Evolutionary conservation across 2,797 vertebrate species (phyloP).

Genomic region (Gila robusta): DNA sequence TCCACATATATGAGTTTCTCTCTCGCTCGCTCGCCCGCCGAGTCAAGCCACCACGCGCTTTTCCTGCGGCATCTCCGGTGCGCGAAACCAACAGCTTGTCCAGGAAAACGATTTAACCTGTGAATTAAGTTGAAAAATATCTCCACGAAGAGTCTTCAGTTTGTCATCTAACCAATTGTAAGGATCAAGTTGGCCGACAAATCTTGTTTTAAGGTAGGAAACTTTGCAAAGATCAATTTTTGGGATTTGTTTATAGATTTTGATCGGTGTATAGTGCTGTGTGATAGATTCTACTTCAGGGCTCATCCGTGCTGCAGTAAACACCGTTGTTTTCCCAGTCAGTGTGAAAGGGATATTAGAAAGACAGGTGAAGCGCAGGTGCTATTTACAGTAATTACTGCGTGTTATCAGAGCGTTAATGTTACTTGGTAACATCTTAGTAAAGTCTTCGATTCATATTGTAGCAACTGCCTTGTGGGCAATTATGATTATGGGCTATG

Average conservation of each 20-base stretch:
- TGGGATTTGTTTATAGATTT: not conserved
- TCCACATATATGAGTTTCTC: constrained; percentile 46
- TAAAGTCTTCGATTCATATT: not conserved
- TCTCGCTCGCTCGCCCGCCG: not conserved
- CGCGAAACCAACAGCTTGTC: not conserved
- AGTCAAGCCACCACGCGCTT: constrained; percentile 19
- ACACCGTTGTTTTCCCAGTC: constrained; percentile 5
- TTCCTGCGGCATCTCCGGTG: constrained; percentile 4
- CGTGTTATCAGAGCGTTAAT: constrained; percentile 28
- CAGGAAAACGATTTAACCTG: not conserved
- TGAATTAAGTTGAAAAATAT: not conserved
- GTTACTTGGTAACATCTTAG: constrained; percentile 27
- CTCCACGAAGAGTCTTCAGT: not conserved
- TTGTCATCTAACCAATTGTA: no score
- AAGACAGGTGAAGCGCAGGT: constrained; percentile 36
- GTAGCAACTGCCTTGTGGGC: not conserved
- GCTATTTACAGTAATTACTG: constrained; percentile 13
- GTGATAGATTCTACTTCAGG: not conserved
- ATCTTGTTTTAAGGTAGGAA: constrained; percentile 41
- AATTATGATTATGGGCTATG: not conserved
- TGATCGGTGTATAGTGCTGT: not conserved
- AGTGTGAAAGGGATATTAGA: not conserved
- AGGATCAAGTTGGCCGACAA: not conserved
- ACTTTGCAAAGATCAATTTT: constrained; percentile 8
- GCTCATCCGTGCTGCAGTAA: constrained; percentile 28